A percentile compares a stretch with the other conserved stretches of the same genome.
Evolutionary conservation across 2,113 vertebrate species (phyloP).

Genomic region (Brienomyrus brachyistius): DNA sequence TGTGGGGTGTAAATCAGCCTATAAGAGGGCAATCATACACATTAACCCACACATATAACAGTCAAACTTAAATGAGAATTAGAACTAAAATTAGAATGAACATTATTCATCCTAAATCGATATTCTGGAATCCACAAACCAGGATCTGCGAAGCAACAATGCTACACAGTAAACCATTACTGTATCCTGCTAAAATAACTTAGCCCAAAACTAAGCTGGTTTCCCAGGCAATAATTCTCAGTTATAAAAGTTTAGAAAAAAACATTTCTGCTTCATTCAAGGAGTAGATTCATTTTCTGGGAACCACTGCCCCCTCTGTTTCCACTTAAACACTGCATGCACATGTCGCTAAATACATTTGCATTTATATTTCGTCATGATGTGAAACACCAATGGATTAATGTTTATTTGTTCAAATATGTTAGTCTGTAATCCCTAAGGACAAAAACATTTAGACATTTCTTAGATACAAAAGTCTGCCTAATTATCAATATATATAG

Average conservation of each 20-base stretch:
- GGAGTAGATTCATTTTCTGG: background rate
- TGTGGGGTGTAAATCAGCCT: background rate
- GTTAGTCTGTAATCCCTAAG: background rate
- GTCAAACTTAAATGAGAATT: background rate
- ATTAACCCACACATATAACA: background rate
- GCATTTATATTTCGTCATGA: background rate
- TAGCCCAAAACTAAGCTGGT: too few species aligned
- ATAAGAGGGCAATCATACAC: background rate
- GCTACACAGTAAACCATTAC: background rate
- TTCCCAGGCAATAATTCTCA: background rate
- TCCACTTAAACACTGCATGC: background rate
- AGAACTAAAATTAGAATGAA: background rate
- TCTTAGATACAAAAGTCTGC: background rate
- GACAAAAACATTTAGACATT: background rate
- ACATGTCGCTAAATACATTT: background rate
- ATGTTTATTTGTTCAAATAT: background rate
- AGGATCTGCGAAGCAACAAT: background rate
- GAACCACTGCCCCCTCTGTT: background rate
- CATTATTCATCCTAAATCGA: background rate
- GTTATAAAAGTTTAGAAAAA: background rate
- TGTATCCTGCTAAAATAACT: background rate
- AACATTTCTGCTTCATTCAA: background rate
- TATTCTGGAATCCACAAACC: background rate
- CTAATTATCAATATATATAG: background rate
- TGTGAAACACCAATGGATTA: background rate